These are phyloP conservation scores for Cataglyphis rosenhaueri DNA, from an alignment of 2,888 invertebrate species.

Conservation along the genomic window DNA sequence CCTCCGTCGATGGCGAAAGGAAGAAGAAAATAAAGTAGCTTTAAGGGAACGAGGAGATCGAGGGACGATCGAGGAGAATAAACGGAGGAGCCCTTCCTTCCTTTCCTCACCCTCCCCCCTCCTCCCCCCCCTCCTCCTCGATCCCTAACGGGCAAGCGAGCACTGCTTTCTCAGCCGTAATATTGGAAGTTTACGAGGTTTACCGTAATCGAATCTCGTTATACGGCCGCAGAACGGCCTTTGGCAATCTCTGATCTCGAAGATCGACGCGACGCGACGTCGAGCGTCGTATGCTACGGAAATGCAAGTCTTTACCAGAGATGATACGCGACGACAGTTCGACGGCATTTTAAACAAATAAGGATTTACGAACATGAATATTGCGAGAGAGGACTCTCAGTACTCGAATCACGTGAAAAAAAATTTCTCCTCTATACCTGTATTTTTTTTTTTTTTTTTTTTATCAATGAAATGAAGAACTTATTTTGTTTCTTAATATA, in stretches of 20 bases:
- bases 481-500: background rate
- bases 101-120: background rate
- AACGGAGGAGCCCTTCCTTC: background rate
- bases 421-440: background rate
- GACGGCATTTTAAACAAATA: background rate
- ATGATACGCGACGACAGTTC: background rate
- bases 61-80: background rate
- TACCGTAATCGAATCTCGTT: slow-evolving; percentile 65
- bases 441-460: background rate
- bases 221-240: slow-evolving; percentile 23
- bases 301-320: slow-evolving; percentile 1
- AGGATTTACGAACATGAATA: background rate
- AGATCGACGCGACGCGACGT: slow-evolving; percentile 17
- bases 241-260: slow-evolving; percentile 38
- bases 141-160: slow-evolving; percentile 22
- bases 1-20: background rate
- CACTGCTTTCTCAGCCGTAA: slow-evolving; percentile 64
- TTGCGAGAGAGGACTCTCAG: background rate
- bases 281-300: background rate
- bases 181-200: slow-evolving; percentile 72
- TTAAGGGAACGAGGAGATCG: background rate
- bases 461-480: background rate
- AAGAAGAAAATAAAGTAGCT: background rate
- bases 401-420: background rate
- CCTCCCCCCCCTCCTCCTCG: slow-evolving; percentile 25